Evolutionary conservation across 2,113 vertebrate genomes (phyloP), one percentile per base, ranked within the genome.

Genomic region (western clawed frog (Xenopus tropicalis)): DNA sequence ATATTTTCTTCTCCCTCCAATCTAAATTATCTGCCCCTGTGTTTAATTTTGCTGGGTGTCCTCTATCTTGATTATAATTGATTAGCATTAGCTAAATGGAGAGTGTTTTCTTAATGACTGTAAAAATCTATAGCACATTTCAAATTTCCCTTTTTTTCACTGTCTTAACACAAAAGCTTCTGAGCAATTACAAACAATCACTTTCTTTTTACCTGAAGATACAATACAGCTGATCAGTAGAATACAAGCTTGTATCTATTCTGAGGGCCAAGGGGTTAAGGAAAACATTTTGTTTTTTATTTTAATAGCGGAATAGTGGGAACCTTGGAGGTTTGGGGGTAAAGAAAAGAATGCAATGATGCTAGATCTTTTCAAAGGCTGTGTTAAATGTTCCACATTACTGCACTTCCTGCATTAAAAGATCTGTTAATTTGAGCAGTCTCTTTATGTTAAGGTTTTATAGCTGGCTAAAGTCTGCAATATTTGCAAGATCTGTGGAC

Each of bases 331-430:
- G 59, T 76, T 61, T 63, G 48, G 25, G 66, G 58, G 29, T 14
- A 14, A 43, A 29, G 48, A 25, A 56, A 63, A 63, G 59, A 76
- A 76, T 69, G 58, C 56, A 59, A n/a, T 21, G 23, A 37, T 67
- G 37, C 67, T 67, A 21, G 13, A 82, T 78, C 82, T 80, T 87
- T 88, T 80, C 83, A 84, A 85, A 88, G 88, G 90, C 89, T 91
- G 91, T 84, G 83, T 90, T 91, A 90, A 84, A 91, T 92, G 91
- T 91, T 90, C 88, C 88, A 90, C 89, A 87, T 86, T 88, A 82
- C 83, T 90, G 90, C 90, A 92, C 90, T 90, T 91, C 90, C 90
- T 91, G 90, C 83, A 88, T 80, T 79, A 79, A 86, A 88, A 86
- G 84, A 88, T 90, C 85, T 85, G 90, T 85, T 91, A 59, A 83